Conservation (phyloP, 1,140 invertebrate genomes). For the Ladona fulva region DNA sequence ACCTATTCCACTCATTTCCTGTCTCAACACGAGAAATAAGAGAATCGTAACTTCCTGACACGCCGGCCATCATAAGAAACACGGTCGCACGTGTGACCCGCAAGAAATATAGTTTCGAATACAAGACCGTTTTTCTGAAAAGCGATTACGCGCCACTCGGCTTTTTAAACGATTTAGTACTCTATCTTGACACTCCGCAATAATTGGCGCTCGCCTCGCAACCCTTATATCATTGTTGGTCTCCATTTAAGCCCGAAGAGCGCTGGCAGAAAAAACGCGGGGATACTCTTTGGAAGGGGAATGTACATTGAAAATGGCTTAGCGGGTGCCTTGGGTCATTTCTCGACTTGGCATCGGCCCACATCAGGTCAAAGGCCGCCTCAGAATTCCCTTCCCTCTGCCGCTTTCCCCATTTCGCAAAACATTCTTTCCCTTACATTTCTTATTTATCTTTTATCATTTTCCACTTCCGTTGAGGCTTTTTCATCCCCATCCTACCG, state of each 20-base stretch:
- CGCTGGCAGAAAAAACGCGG: neutral
- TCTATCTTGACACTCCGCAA: neutral
- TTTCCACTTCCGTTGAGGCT: neutral
- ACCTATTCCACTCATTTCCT: too few species aligned
- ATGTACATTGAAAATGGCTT: neutral
- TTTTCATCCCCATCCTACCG: neutral
- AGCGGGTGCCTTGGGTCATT: neutral
- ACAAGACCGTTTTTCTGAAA: too few species aligned
- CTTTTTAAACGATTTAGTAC: constrained; percentile 5
- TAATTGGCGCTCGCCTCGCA: neutral
- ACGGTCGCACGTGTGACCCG: too few species aligned
- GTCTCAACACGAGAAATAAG: too few species aligned
- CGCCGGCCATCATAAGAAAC: too few species aligned
- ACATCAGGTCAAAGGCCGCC: neutral
- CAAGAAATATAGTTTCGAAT: too few species aligned
- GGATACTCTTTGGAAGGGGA: neutral
- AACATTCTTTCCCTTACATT: too few species aligned
- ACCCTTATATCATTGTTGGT: neutral
- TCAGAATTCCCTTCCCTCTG: neutral
- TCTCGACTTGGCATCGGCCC: neutral
- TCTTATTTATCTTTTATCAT: too few species aligned
- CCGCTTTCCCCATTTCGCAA: too few species aligned
- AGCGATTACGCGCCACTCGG: neutral
- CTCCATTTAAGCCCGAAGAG: neutral
- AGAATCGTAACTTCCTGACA: too few species aligned